Base-by-base conservation (phyloP, 1,140 invertebrate species). In the Asbolus verrucosus region DNA sequence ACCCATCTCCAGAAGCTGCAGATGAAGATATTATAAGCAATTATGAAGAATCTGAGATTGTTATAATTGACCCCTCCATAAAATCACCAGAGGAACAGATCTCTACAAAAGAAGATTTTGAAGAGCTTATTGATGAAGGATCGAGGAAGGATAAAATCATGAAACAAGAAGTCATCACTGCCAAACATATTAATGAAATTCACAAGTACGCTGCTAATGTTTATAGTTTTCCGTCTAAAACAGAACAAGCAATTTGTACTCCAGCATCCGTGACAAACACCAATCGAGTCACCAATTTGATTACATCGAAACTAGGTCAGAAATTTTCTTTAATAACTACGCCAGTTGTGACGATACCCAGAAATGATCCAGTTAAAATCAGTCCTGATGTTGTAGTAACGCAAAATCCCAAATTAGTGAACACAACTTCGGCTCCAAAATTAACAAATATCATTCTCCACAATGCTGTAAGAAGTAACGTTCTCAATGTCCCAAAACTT, bases 31-130 rank as follows among this genome's bases (percentile, higher is more conserved):
- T 82, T 0, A 80, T 82, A 74, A 78, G 79, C 33, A 83, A 85
- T 9, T 79, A 86, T 11, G 86, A 85, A 33, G 86, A 87, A 60
- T 85, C 87, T 6, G 87, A 88, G 66, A 85, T 89, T 4, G 85
- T 89, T 0, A 84, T 89, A 1, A 85, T 89, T 0, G 87, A 88
- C 71, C 84, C 86, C 0, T 82, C 81, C 2, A 82, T 83, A 0
- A 87, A 87, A 69, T 87, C 87, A 0, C 87, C 87, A 0, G 86
- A 88, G 63, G 86, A 88, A 46, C 84, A 85, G 15, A 84, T 87
- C 33, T 84, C 86, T 0, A 89, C 88, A 3, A 86, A 87, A 72
- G 86, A 87, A 75, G 86, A 87, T 75, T 87, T 88, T 46, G 83
- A 87, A 41, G 86, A 88, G 70, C 74, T 87, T 1, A 87, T 87